phyloP scores from a whole-genome alignment of 2,113 vertebrate species.

The Pongo pygmaeus region DNA sequence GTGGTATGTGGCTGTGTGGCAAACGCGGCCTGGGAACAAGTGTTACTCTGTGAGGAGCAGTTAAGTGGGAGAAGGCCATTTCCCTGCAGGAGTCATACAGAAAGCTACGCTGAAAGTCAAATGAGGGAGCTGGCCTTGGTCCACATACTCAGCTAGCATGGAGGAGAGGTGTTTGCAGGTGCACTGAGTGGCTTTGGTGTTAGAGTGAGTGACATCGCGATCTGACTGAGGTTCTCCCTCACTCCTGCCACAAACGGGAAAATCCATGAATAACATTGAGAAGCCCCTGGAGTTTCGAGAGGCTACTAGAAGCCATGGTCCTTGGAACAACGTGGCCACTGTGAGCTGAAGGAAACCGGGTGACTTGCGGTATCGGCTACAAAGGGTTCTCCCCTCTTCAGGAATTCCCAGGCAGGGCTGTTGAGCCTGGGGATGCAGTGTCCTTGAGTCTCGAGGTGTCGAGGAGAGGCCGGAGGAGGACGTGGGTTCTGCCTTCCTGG shows the following conservation, averaged over 20 bases:
- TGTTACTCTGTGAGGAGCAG: rapidly evolving
- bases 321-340: background rate
- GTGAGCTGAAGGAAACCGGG: background rate
- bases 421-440: rapidly evolving
- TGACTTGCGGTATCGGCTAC: background rate
- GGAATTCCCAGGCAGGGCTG: background rate
- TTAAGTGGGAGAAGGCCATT: background rate
- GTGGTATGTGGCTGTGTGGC: rapidly evolving
- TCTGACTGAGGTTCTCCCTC: background rate
- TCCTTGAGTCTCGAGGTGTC: background rate
- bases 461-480: background rate
- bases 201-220: background rate
- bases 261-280: background rate
- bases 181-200: background rate
- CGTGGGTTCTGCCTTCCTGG: background rate
- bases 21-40: rapidly evolving
- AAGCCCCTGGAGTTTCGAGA: background rate
- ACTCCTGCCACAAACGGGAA: background rate
- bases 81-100: background rate
- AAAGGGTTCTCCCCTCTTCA: no score
- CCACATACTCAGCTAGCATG: rapidly evolving
- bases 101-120: background rate
- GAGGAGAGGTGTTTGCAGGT: background rate
- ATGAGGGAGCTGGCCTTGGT: background rate
- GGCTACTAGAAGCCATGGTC: background rate